These are phyloP conservation scores for Patella ulyssiponensis DNA, from an alignment of 2,888 invertebrate genomes.

Conservation along the genomic window DNA sequence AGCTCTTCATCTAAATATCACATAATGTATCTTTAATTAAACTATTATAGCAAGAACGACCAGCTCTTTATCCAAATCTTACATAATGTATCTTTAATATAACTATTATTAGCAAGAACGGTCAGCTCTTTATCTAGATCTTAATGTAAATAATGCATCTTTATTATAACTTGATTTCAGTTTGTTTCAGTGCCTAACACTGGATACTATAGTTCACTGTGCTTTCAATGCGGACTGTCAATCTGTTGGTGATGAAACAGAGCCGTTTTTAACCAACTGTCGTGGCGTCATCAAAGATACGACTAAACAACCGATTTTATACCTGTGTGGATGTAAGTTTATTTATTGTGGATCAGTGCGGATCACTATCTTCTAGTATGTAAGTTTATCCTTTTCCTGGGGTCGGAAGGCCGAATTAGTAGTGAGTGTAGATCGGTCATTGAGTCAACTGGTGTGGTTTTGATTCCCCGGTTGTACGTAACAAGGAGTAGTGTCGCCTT, in stretches of 20 bases:
- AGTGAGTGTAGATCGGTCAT: too few relatives aligned
- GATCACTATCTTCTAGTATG: too few relatives aligned
- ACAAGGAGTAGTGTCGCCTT: too few relatives aligned
- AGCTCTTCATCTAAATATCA: too few relatives aligned
- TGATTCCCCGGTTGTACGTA: too few relatives aligned
- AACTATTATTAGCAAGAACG: background rate
- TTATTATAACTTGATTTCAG: constrained; percentile 43
- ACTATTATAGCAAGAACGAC: background rate
- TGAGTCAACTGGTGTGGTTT: too few relatives aligned
- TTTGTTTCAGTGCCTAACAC: constrained; percentile 73
- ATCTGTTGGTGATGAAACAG: constrained; percentile 69
- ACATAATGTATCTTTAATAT: background rate
- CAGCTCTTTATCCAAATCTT: background rate
- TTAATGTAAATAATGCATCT: background rate
- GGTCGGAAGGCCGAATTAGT: too few relatives aligned
- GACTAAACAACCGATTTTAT: constrained; percentile 58
- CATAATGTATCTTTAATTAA: background rate
- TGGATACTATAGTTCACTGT: constrained; percentile 74
- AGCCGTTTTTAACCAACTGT: constrained; percentile 67
- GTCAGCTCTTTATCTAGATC: background rate
- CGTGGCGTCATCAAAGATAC: constrained; percentile 62
- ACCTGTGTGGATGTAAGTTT: constrained; percentile 63
- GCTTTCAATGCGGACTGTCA: constrained; percentile 73
- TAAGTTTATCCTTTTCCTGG: too few relatives aligned
- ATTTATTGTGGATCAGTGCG: background rate